These are phyloP conservation scores for Australoheros facetus DNA, from an alignment of 2,797 vertebrate species.

Conservation along the genomic window DNA sequence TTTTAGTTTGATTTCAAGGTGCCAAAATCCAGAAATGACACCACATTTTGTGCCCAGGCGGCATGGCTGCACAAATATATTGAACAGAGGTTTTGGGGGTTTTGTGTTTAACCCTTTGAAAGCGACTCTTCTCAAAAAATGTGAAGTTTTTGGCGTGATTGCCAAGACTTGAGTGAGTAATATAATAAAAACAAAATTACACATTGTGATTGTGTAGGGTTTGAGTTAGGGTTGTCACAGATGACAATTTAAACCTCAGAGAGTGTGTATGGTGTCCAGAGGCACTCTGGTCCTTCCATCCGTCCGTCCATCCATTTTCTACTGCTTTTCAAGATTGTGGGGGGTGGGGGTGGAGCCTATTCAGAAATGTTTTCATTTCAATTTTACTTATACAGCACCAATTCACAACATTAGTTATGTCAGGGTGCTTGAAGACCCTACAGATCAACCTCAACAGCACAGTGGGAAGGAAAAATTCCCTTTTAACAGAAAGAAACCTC, in stretches of 20 bases:
- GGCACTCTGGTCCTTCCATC: too few species aligned
- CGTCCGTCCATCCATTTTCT: too few species aligned
- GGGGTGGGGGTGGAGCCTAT: too few species aligned
- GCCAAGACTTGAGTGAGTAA: too few species aligned
- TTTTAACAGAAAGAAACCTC: too few species aligned
- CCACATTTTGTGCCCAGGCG: neutral
- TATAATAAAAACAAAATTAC: neutral
- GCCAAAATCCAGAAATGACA: neutral
- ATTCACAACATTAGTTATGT: neutral
- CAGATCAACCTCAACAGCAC: neutral
- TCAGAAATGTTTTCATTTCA: too few species aligned
- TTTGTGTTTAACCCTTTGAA: accelerated
- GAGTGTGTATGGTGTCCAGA: neutral
- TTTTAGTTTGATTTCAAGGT: neutral
- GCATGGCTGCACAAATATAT: neutral
- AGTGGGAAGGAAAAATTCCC: too few species aligned
- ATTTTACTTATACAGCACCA: too few species aligned
- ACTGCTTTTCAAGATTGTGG: too few species aligned
- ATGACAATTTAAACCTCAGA: too few species aligned
- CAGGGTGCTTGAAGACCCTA: neutral
- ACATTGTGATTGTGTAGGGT: neutral
- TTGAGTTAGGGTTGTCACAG: neutral
- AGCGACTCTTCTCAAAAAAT: neutral
- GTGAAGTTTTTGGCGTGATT: neutral
- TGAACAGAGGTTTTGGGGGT: neutral